Base-by-base conservation (phyloP, 2,113 vertebrate genomes). In the Callipepla californica region DNA sequence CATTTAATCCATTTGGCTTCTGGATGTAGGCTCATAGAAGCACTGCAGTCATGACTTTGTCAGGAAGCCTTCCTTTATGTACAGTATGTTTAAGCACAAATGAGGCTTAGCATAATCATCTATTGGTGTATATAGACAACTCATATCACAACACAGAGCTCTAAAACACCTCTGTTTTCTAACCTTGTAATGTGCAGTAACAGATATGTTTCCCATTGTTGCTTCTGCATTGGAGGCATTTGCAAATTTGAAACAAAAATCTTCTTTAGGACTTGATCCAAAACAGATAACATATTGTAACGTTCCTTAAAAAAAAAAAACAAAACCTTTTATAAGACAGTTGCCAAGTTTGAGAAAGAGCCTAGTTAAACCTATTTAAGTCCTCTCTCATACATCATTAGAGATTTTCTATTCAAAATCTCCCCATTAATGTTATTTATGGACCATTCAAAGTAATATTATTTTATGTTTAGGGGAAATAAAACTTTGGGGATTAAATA, bases 381-480 rank as follows among this genome's bases (percentile, higher is more conserved):
- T 85, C 78, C 51, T 44, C 63, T 90, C 84, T 95, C 89, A 23
- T 95, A 96, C 90, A 95, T 96, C 95, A 94, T 94, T 96, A 92
- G 89, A 94, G 91, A 91, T 95, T 96, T 95, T 81, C 91, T 82
- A 77, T 94, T 95, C 93, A 90, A 51, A 95, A 91, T 94, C 79
- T 94, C 95, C 94, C 89, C 93, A 96, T 96, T 96, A 96, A 80
- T 65, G 48, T 96, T 96, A 96, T 96, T 96, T 96, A 96, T 96
- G 95, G 76, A 86, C 79, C 87, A 96, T 94, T 94, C 94, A 94
- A 91, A 88, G 85, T 86, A 94, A 95, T 92, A 95, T 95, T 96
- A 94, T 93, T 94, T 96, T 95, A 89, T 91, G 93, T 96, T 92
- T 91, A 59, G 51, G 68, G 69, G 58, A 96, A 96, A 94, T 91